phyloP scores from a whole-genome alignment of 2,797 vertebrate species.

The Enteromius fasciolatus region DNA sequence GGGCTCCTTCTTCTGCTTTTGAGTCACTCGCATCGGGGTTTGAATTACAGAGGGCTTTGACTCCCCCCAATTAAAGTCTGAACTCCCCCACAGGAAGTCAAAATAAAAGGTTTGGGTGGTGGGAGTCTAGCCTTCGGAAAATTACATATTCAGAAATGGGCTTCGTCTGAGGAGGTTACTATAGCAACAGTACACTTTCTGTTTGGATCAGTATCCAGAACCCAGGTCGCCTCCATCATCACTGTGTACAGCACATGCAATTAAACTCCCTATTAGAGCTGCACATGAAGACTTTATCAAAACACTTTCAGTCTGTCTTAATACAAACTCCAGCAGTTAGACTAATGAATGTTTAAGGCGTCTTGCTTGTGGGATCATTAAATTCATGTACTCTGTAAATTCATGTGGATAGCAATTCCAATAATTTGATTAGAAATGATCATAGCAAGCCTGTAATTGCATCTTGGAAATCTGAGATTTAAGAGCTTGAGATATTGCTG shows the following conservation, averaged over 20 bases:
- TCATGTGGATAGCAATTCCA: neutral
- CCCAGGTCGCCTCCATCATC: neutral
- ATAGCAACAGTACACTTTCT: slow-evolving; percentile 22
- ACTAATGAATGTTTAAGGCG: slow-evolving; percentile 5
- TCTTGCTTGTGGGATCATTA: slow-evolving; percentile 11
- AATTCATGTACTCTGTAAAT: neutral
- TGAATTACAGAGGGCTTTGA: neutral
- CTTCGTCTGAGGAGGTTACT: slow-evolving; percentile 9
- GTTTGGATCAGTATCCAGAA: slow-evolving; percentile 2
- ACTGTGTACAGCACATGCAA: neutral
- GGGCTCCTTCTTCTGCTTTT: neutral
- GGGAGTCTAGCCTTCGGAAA: neutral
- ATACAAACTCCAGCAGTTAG: slow-evolving; percentile 5
- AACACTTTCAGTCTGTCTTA: neutral
- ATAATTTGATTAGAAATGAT: neutral
- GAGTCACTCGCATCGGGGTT: neutral
- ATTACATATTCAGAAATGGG: neutral
- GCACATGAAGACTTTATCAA: neutral
- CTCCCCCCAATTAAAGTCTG: neutral
- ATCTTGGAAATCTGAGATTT: neutral
- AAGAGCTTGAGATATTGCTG: neutral
- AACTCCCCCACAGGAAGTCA: slow-evolving; percentile 4
- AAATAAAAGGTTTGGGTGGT: slow-evolving; percentile 16
- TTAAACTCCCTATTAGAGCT: slow-evolving; percentile 11
- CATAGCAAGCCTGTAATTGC: neutral